These are phyloP conservation scores for Huso huso DNA, from an alignment of 2,797 vertebrate genomes.

Conservation along the genomic window DNA sequence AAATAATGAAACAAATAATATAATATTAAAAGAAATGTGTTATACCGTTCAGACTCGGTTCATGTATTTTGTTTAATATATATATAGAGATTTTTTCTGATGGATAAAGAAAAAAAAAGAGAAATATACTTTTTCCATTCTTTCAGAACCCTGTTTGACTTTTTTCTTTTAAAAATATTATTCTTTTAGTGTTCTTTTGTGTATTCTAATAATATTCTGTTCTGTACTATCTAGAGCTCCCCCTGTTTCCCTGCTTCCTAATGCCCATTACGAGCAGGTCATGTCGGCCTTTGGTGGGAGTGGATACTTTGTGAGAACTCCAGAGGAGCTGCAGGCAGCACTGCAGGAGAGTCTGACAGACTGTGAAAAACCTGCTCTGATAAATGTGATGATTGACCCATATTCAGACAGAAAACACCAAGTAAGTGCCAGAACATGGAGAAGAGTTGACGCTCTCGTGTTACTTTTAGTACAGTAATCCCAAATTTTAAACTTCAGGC, in stretches of 20 bases:
- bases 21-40: too few relatives aligned
- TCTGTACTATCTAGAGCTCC: conserved; percentile 59
- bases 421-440: conserved; percentile 46
- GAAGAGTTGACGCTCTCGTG: too few relatives aligned
- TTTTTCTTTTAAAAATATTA: not conserved
- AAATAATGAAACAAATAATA: too few relatives aligned
- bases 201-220: not conserved
- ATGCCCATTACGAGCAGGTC: conserved; percentile 81
- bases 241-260: conserved; percentile 79
- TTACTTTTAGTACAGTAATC: too few relatives aligned
- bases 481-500: too few relatives aligned
- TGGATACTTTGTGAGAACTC: conserved; percentile 81
- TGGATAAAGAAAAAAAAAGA: too few relatives aligned
- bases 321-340: conserved; percentile 69
- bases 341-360: conserved; percentile 68
- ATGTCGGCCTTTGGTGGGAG: conserved; percentile 85
- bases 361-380: conserved; percentile 67
- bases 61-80: too few relatives aligned
- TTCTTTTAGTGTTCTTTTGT: not conserved
- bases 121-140: not conserved
- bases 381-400: conserved; percentile 88
- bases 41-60: too few relatives aligned
- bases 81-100: too few relatives aligned
- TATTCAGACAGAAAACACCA: conserved; percentile 80
- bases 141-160: not conserved